Percentiles rank a stretch among this genome's conserved stretches.
These are phyloP conservation scores for Brachylomia viminalis DNA, from an alignment of 2,888 invertebrate species.

Conservation along the genomic window DNA sequence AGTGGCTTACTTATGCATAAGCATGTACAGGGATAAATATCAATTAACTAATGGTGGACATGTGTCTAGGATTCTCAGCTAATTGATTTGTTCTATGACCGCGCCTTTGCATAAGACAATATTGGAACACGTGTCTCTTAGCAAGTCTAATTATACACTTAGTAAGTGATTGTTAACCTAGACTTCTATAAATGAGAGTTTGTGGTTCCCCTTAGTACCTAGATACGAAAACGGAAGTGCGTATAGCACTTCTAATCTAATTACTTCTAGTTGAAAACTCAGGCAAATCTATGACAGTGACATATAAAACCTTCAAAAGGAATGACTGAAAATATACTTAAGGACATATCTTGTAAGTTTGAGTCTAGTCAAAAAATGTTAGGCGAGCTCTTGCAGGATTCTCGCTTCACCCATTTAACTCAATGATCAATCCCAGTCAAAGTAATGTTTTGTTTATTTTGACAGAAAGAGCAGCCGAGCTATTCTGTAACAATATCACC, in stretches of 20 bases:
- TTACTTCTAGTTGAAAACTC: too few relatives aligned
- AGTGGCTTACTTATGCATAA: conserved; percentile 12
- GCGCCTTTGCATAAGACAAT: conserved; percentile 56
- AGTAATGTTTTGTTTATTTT: too few relatives aligned
- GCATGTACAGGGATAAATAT: conserved; percentile 63
- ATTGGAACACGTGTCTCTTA: conserved; percentile 36
- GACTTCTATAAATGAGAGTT: not conserved
- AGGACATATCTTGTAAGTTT: too few relatives aligned
- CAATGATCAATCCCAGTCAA: too few relatives aligned
- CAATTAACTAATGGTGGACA: conserved; percentile 79
- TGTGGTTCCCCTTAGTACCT: not conserved
- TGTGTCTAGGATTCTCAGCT: conserved; percentile 67
- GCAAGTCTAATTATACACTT: conserved; percentile 38
- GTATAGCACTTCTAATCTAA: not conserved
- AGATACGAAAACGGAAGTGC: not conserved
- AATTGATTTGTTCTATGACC: conserved; percentile 75
- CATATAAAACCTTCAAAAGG: too few relatives aligned
- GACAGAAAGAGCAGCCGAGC: too few relatives aligned
- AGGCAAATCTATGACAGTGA: too few relatives aligned
- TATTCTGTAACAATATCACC: too few relatives aligned
- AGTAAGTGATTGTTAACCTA: conserved; percentile 36
- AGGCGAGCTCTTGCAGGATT: too few relatives aligned
- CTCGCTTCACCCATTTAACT: too few relatives aligned
- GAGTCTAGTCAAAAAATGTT: too few relatives aligned
- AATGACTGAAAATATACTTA: too few relatives aligned